Base-by-base conservation (phyloP, 2,113 vertebrate genomes). In the Macaca nemestrina region DNA sequence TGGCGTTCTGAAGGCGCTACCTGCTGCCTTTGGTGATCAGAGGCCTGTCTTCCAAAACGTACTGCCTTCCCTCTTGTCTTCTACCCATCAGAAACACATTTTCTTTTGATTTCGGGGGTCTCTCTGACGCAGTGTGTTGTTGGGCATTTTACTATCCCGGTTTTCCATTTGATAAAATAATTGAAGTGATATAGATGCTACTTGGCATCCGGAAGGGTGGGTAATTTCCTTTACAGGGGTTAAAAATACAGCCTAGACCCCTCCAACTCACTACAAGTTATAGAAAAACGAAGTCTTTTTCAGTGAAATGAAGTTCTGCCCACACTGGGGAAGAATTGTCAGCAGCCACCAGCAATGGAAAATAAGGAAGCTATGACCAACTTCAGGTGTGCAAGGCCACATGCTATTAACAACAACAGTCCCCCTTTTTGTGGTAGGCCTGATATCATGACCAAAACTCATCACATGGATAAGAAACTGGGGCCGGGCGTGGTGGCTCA, bases 141-240 rank as follows among this genome's bases (percentile, higher is more conserved):
- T 82, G 43, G 25, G 11, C 45, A 88, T 83, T 90, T 88, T 88
- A 35, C 55, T 94, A 16, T 23, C 40, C 16, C 64, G 43, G 67
- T 82, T 93, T 97, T 68, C 57, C 73, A 95, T 70, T 93, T 95
- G 57, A 82, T 79, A n/a, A 95, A 78, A 93, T 81, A 85, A 83
- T 55, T 81, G n/a, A 87, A n/a, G 14, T n/a, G 43, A 43, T 12
- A 32, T 35, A 61, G 79, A 75, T 30, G 22, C 16, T 81, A 30
- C 25, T 61, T 64, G 45, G 30, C 17, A 64, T 55, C 7, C 13
- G 35, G 43, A 17, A 82, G 14, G 9, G 38, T 32, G 6, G 13
- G 38, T 55, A 27, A 20, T 68, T 81, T 88, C 43, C 43, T 84
- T 89, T 40, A 59, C 3, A 70, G 35, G 6, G 59, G 4, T 81